Percentiles rank a stretch among this genome's conserved stretches.
These are phyloP conservation scores for Lithosia quadra DNA, from an alignment of 2,888 invertebrate species.

Conservation along the genomic window DNA sequence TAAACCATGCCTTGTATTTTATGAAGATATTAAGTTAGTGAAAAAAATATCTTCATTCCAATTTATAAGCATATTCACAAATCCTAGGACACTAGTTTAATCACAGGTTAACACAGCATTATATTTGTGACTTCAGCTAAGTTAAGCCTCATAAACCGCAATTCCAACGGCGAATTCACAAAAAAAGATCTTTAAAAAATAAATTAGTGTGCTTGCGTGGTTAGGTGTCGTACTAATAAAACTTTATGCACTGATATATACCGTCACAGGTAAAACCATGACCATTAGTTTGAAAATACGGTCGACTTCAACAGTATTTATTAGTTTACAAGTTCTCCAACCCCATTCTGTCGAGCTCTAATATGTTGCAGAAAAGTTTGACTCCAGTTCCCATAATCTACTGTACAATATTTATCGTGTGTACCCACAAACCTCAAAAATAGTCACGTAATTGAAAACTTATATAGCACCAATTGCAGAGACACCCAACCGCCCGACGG, in stretches of 20 bases:
- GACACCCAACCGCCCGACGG: constrained; percentile 40
- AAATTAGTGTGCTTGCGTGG: constrained; percentile 39
- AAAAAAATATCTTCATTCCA: not conserved
- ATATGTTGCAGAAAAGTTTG: not conserved
- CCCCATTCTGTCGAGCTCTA: not conserved
- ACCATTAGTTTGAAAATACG: constrained; percentile 29
- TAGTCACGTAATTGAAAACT: constrained; percentile 46
- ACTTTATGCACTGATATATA: constrained; percentile 38
- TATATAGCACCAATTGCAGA: constrained; percentile 50
- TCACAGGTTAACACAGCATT: not conserved
- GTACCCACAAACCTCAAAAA: constrained; percentile 27
- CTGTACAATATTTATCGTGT: not conserved
- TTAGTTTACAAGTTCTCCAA: not conserved
- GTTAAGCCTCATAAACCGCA: not conserved
- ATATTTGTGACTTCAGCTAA: not conserved
- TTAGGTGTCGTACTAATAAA: constrained; percentile 36
- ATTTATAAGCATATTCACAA: not conserved
- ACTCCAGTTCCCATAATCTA: not conserved
- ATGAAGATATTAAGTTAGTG: no score
- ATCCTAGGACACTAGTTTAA: not conserved
- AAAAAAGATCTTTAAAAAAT: constrained; percentile 25
- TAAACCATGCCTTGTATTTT: no score
- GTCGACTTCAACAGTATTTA: constrained; percentile 10
- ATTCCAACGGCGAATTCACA: not conserved
- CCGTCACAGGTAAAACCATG: constrained; percentile 18